Base-by-base conservation (phyloP, 2,797 vertebrate genomes). In the Geotrypetes seraphini region DNA sequence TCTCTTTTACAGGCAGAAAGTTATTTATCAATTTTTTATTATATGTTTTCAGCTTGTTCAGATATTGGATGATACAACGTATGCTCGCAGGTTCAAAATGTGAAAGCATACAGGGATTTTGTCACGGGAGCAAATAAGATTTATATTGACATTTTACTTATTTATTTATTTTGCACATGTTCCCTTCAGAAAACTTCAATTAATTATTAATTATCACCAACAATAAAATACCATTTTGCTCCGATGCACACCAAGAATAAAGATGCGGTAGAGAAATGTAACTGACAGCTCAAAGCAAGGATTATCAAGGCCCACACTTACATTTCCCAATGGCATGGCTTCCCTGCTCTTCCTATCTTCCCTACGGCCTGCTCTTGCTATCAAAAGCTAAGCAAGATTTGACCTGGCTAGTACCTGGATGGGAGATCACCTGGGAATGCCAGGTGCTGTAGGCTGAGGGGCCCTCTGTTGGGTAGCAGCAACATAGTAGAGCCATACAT, bases 171-270 rank as follows among this genome's bases (percentile, higher is more conserved):
- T n/a, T n/a, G n/a, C n/a, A 5, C 42, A 47, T 57, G 60, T 60
- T 74, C 63, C 71, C n/a, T 71, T 68, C 70, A 42, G 53, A 74
- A 56, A 57, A 62, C 75, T 76, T 73, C 66, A 57, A 78, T 85
- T 60, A 81, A 84, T 84, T 81, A 84, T 84, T 84, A 81, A 85
- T 77, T 75, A 56, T 36, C 43, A 52, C 60, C 65, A 78, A 79
- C 72, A 84, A 78, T 72, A 71, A 76, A 78, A 71, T 69, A 69
- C 69, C 63, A 73, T 66, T 77, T 78, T 78, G 67, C 69, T 78
- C 57, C 68, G 57, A 69, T 77, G 75, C 65, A 73, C 69, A 70
- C 49, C 47, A 60, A 70, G 59, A 60, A 43, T 41, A 61, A 69
- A 58, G 39, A 58, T 47, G 53, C 50, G 61, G 60, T 44, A 53